Evolutionary conservation across 1,140 invertebrate genomes (phyloP).

Genomic region (Drosophila baimaii): DNA sequence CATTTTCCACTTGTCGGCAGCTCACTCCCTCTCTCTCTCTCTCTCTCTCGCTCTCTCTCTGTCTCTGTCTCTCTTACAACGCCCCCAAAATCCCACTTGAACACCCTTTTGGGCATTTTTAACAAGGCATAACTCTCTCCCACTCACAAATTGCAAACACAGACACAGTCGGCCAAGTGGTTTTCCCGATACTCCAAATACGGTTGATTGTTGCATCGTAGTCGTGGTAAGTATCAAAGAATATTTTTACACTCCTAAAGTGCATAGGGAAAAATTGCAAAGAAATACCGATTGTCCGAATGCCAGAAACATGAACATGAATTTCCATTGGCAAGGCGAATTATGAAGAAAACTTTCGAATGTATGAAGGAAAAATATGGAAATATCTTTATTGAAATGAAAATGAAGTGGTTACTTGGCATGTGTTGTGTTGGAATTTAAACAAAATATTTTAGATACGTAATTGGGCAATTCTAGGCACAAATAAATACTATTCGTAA

Average conservation of each 20-base stretch:
- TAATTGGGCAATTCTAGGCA: too few relatives aligned
- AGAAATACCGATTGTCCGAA: slow-evolving; percentile 22
- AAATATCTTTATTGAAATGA: neutral
- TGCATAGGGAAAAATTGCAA: slow-evolving; percentile 17
- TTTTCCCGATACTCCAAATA: slow-evolving; percentile 35
- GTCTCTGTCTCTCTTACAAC: neutral
- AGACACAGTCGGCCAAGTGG: slow-evolving; percentile 24
- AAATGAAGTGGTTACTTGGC: neutral
- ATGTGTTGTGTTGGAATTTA: neutral
- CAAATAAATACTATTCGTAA: neutral
- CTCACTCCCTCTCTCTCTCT: neutral
- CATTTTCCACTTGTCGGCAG: slow-evolving; percentile 41
- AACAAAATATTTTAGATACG: neutral
- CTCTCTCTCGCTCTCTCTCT: too few relatives aligned
- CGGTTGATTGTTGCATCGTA: slow-evolving; percentile 39
- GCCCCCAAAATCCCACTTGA: slow-evolving; percentile 25
- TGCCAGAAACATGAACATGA: slow-evolving; percentile 21
- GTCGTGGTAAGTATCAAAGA: slow-evolving; percentile 20
- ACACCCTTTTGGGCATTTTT: slow-evolving; percentile 71
- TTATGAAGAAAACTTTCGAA: slow-evolving; percentile 4
- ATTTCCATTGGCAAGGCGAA: neutral
- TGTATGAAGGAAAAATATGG: neutral
- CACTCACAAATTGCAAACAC: slow-evolving; percentile 20
- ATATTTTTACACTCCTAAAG: slow-evolving; percentile 25
- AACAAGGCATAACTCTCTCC: slow-evolving; percentile 66